These are phyloP conservation scores for Apamea sordens DNA, from an alignment of 2,888 invertebrate species.

Conservation along the genomic window DNA sequence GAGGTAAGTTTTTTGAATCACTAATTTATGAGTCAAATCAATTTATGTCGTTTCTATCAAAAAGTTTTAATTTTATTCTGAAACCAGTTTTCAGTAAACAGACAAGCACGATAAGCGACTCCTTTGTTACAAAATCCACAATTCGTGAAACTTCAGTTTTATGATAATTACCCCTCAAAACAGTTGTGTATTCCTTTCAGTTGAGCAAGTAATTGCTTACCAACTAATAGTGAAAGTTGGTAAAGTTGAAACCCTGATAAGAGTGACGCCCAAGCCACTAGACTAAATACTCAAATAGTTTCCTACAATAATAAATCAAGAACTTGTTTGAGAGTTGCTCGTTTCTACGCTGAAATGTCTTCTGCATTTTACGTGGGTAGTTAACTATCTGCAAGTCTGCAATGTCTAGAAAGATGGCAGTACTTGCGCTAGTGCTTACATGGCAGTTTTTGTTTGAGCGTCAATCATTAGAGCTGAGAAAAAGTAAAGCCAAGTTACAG, in stretches of 20 bases:
- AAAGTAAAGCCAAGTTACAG: background rate
- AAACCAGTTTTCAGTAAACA: background rate
- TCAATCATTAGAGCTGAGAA: conserved; percentile 25
- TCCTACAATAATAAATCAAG: conserved; percentile 84
- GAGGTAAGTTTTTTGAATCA: background rate
- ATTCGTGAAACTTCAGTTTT: conserved; percentile 33
- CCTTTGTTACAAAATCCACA: conserved; percentile 17
- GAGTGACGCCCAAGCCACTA: conserved; percentile 78
- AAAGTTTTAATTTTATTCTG: background rate
- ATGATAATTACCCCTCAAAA: conserved; percentile 57
- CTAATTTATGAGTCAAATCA: background rate
- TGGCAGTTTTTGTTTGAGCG: conserved; percentile 27
- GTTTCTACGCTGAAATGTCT: conserved; percentile 63
- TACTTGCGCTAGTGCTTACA: conserved; percentile 49
- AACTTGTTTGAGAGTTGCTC: conserved; percentile 76
- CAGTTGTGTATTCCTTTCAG: conserved; percentile 66
- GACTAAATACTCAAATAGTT: conserved; percentile 84
- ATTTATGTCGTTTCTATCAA: background rate
- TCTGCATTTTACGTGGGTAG: conserved; percentile 58
- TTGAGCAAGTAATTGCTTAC: conserved; percentile 72
- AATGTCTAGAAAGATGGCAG: conserved; percentile 57
- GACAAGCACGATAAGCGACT: conserved; percentile 3
- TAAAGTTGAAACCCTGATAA: conserved; percentile 77
- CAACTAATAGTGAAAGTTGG: conserved; percentile 71
- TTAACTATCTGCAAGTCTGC: conserved; percentile 59